phyloP scores from a whole-genome alignment of 2,797 vertebrate genomes.

The Sarcoramphus papa region DNA sequence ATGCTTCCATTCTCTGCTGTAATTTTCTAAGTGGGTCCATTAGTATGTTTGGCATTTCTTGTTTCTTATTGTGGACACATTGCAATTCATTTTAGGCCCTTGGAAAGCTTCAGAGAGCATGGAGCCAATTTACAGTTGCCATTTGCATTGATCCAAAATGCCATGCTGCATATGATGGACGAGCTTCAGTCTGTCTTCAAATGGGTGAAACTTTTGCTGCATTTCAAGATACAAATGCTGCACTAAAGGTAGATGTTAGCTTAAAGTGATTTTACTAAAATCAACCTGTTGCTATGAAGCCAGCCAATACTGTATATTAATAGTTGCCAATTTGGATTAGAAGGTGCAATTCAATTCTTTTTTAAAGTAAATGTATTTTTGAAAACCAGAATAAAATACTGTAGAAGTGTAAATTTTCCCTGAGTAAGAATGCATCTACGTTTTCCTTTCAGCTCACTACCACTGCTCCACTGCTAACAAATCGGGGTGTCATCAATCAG shows the following conservation, averaged over 20 bases:
- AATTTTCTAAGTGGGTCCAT: background rate
- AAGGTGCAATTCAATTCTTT: background rate
- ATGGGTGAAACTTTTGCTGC: constrained; percentile 77
- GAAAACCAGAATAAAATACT: background rate
- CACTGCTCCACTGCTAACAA: constrained; percentile 73
- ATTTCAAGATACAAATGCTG: constrained; percentile 76
- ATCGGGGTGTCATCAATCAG: constrained; percentile 78
- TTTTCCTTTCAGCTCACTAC: constrained; percentile 64
- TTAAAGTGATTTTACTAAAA: background rate
- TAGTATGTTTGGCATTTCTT: background rate
- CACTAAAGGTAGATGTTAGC: constrained; percentile 73
- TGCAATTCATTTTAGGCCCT: constrained; percentile 64
- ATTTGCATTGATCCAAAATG: constrained; percentile 67
- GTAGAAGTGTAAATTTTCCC: background rate
- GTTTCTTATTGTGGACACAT: background rate
- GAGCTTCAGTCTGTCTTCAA: constrained; percentile 77
- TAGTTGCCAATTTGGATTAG: background rate
- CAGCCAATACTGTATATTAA: background rate
- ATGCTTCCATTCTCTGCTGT: background rate
- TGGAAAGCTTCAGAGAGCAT: constrained; percentile 77
- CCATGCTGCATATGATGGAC: constrained; percentile 72
- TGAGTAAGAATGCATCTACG: background rate
- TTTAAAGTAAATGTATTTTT: background rate
- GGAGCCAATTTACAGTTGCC: constrained; percentile 78
- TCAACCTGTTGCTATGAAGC: background rate